Evolutionary conservation across 1,140 invertebrate species (phyloP), one percentile per base, ranked within the genome.

Genomic region (Muscidifurax raptorellus): DNA sequence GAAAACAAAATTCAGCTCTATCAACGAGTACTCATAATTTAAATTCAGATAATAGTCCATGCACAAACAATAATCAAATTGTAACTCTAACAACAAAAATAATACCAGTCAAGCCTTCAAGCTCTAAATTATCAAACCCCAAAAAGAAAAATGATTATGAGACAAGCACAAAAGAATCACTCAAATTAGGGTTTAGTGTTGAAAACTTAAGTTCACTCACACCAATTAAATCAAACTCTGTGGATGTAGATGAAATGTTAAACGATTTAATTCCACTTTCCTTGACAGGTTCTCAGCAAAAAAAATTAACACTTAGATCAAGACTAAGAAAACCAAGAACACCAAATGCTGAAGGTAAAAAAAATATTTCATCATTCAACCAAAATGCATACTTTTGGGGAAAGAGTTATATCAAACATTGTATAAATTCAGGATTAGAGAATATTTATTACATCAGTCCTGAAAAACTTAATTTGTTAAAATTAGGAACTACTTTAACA

Each of bases 401-500:
- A 18, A 36, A 32, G 25, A 5, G 18, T 78, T 79, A 32, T 13
- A 83, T 77, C 18, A 27, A 72, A 59, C 40, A 36, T 5, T 84
- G 82, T 18, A 79, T 84, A 69, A 25, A 72, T 52, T 15, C 66
- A 18, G 76, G 76, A 59, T 47, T 12, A 27, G 2, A 27, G 27
- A 84, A 84, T 72, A 84, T 84, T 72, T 84, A 84, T 12, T 72
- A 77, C 69, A 52, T 69, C n/a, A 27, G 52, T 52, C 1, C 30
- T 44, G 28, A 71, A 28, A 71, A 78, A 22, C 9, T 78, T 78
- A 12, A 25, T 1, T n/a, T 84, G 4, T 28, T 84, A 15, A 47
- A 72, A 40, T 79, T 84, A 28, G 76, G 59, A 59, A 28, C 22
- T 79, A 64, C 1, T n/a, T 78, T 79, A 7, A 78, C 44, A 32